These are phyloP conservation scores for Invenusta paracnida DNA, from an alignment of 2,888 invertebrate genomes.

Conservation along the genomic window DNA sequence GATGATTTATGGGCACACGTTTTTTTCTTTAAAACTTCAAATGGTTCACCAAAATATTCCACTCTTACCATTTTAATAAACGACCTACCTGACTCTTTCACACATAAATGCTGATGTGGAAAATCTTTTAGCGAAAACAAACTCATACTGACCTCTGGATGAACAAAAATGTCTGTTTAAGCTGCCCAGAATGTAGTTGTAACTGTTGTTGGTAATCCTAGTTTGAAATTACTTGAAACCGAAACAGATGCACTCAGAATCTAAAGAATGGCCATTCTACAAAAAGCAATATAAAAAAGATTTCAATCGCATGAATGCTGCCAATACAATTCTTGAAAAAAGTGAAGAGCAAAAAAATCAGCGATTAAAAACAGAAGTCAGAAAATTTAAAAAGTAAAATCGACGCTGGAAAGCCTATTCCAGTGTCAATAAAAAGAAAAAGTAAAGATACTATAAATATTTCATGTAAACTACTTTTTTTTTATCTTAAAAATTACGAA, in stretches of 20 bases:
- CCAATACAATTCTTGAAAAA: not conserved
- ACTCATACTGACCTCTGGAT: not conserved
- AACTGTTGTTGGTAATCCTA: not conserved
- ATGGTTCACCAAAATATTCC: no score
- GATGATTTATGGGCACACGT: not conserved
- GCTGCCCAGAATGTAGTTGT: not conserved
- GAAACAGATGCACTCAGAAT: not conserved
- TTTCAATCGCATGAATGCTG: not conserved
- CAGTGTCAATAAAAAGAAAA: no score
- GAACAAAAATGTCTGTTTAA: not conserved
- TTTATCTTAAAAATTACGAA: not conserved
- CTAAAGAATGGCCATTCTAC: not conserved
- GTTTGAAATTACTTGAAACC: not conserved
- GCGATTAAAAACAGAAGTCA: not conserved
- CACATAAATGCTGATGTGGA: not conserved
- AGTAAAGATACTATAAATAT: not conserved
- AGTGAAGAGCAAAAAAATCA: not conserved
- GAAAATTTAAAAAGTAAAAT: not conserved
- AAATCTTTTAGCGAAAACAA: not conserved
- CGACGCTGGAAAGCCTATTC: not conserved
- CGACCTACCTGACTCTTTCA: not conserved
- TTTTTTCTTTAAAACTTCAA: not conserved
- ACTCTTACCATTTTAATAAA: no score
- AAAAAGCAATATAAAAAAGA: not conserved
- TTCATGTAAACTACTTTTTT: no score